phyloP scores from a whole-genome alignment of 1,140 invertebrate species.

The Dendrolimus kikuchii region DNA sequence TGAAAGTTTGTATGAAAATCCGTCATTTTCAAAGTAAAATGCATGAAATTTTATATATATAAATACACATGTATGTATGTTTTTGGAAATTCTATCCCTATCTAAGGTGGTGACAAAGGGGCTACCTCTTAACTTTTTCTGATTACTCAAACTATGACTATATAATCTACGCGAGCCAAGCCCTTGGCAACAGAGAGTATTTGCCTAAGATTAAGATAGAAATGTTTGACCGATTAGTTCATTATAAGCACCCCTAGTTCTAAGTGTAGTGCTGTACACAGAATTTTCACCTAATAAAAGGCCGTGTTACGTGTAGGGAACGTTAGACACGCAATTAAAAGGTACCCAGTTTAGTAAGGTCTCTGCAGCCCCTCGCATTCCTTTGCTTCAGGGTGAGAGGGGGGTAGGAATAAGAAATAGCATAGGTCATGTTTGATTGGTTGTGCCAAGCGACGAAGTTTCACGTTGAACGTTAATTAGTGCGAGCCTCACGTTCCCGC shows the following conservation, averaged over 20 bases:
- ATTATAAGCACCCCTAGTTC: conserved; percentile 50
- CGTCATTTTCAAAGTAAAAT: no score
- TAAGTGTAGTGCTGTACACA: conserved; percentile 58
- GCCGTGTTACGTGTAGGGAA: conserved; percentile 63
- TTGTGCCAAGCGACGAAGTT: conserved; percentile 45
- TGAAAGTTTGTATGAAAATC: no score
- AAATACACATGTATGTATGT: no score
- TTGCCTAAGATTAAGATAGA: conserved; percentile 1
- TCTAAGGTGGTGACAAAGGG: no score
- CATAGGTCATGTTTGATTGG: conserved; percentile 44
- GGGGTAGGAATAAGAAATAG: conserved; percentile 39
- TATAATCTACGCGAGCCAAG: no score
- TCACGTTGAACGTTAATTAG: conserved; percentile 68
- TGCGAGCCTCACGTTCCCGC: conserved; percentile 55
- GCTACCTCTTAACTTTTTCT: no score
- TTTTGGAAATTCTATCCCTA: no score
- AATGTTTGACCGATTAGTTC: conserved; percentile 12
- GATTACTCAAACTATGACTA: no score
- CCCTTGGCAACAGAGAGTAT: no score
- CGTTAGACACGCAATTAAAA: conserved; percentile 63
- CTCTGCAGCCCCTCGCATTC: conserved; percentile 29
- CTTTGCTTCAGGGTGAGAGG: conserved; percentile 26
- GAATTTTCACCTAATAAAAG: conserved; percentile 71
- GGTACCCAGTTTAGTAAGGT: conserved; percentile 44
- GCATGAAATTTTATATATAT: no score